Conservation (phyloP, 2,888 invertebrate species). For the Muschampia plurimacula region DNA sequence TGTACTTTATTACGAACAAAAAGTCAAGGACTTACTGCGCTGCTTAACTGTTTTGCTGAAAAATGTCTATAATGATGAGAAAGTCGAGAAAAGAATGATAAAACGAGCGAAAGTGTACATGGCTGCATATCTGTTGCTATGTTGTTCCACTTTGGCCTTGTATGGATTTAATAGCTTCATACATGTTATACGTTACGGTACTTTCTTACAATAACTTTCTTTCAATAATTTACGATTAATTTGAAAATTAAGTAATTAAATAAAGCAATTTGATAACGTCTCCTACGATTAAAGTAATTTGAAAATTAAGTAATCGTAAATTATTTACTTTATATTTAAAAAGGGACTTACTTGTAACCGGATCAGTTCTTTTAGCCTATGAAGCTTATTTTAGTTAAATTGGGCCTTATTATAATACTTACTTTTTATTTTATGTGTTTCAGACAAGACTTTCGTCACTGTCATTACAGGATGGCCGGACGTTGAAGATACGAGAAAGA, state of each 20-base stretch:
- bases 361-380: neutral
- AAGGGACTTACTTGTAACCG: neutral
- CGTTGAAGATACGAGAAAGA: conserved; percentile 48
- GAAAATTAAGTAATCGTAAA: no score
- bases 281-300: no score
- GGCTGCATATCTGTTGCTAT: neutral
- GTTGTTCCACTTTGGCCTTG: neutral
- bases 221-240: no score
- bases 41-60: neutral
- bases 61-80: neutral
- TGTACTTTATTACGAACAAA: neutral
- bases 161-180: neutral
- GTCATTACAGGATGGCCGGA: conserved; percentile 63
- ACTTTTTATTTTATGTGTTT: neutral
- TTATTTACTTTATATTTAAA: no score
- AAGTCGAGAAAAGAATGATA: conserved; percentile 9
- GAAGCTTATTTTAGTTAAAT: neutral
- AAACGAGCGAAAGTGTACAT: conserved; percentile 6
- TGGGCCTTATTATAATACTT: neutral
- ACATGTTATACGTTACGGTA: conserved; percentile 7
- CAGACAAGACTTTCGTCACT: conserved; percentile 54
- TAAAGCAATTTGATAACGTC: no score
- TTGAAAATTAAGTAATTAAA: no score
- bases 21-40: neutral
- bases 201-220: no score